Conservation (phyloP, 2,888 invertebrate species). For the Xylocampa areola region DNA sequence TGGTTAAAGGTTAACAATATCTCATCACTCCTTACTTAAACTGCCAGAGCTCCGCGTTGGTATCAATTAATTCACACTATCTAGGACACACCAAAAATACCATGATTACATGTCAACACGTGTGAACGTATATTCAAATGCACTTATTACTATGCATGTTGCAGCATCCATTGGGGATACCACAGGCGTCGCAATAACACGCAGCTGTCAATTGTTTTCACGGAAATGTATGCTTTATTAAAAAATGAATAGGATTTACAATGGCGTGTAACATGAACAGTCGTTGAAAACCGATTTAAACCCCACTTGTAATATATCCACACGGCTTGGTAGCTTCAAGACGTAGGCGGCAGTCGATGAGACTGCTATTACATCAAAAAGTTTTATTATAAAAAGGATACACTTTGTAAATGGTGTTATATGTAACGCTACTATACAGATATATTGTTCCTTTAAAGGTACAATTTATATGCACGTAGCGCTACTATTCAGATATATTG, state of each 20-base stretch:
- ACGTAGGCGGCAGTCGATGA: constrained; percentile 31
- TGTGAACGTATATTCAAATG: constrained; percentile 54
- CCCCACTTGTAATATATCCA: constrained; percentile 41
- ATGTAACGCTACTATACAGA: too few species aligned
- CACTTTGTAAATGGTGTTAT: too few species aligned
- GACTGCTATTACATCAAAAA: constrained; percentile 9
- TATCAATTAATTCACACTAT: constrained; percentile 42
- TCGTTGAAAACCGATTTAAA: constrained; percentile 51
- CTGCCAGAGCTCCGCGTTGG: constrained; percentile 43
- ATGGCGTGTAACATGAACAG: constrained; percentile 6
- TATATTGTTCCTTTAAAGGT: too few species aligned
- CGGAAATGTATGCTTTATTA: constrained; percentile 35
- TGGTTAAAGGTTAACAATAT: constrained; percentile 27
- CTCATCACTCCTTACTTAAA: constrained; percentile 12
- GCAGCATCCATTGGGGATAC: constrained; percentile 36
- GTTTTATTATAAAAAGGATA: neutral
- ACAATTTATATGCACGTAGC: too few species aligned
- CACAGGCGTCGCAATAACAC: constrained; percentile 38
- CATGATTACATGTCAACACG: constrained; percentile 51
- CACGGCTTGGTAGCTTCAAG: constrained; percentile 15
- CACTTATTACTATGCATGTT: constrained; percentile 44
- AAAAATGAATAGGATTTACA: constrained; percentile 8
- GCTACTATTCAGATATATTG: too few species aligned
- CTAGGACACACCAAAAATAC: constrained; percentile 50
- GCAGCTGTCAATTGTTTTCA: constrained; percentile 43